These are phyloP conservation scores for Cantharis lateralis DNA, from an alignment of 2,888 invertebrate genomes.

Conservation along the genomic window DNA sequence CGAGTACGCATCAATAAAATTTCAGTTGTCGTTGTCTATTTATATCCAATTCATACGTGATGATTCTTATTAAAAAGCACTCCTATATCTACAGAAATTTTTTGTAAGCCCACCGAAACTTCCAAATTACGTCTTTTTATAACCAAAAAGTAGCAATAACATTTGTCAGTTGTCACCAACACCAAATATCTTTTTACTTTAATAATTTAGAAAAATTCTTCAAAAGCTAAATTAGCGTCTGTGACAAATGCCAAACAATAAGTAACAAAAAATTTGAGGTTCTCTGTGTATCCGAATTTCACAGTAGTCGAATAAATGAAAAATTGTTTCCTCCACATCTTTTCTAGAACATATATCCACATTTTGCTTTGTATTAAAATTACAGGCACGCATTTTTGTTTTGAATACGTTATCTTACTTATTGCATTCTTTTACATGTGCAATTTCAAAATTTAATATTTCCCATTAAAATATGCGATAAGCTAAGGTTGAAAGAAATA, in stretches of 20 bases:
- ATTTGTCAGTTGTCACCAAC: background rate
- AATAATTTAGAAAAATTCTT: background rate
- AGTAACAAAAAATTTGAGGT: background rate
- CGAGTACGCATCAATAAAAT: background rate
- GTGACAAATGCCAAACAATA: background rate
- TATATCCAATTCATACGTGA: background rate
- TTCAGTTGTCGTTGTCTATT: background rate
- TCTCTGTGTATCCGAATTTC: background rate
- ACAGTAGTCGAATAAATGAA: background rate
- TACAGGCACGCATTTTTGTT: background rate
- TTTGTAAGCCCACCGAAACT: background rate
- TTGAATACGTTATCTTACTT: background rate
- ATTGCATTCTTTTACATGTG: background rate
- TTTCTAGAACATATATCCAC: background rate
- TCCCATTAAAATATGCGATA: background rate
- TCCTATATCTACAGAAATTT: background rate
- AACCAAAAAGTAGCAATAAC: background rate
- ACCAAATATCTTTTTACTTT: background rate
- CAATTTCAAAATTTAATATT: slow-evolving; percentile 3
- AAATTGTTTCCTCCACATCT: background rate
- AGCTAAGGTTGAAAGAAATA: background rate
- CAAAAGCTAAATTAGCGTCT: background rate
- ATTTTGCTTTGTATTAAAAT: background rate
- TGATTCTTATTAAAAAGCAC: background rate
- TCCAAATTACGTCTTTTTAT: background rate